phyloP scores from a whole-genome alignment of 2,888 invertebrate genomes.

The Dolichopus griseipennis region DNA sequence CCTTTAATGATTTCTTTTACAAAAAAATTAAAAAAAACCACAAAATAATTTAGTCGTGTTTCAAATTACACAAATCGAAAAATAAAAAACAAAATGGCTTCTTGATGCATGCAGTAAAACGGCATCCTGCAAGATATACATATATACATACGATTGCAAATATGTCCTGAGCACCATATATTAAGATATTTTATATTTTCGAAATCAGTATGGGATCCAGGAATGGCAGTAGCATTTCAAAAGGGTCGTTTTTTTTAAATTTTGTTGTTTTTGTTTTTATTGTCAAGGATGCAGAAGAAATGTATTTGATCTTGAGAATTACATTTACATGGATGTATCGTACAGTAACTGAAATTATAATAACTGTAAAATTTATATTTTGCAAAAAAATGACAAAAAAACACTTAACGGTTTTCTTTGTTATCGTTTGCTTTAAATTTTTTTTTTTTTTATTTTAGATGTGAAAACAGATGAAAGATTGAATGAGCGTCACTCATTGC shows the following conservation, averaged over 20 bases:
- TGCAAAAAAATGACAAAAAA: neutral
- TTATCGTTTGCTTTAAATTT: neutral
- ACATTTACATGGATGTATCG: neutral
- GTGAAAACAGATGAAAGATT: no score
- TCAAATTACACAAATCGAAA: neutral
- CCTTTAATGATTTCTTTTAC: neutral
- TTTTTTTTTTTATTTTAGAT: neutral
- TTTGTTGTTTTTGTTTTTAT: neutral
- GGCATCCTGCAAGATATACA: no score
- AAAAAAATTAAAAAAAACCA: neutral
- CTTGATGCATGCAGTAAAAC: neutral
- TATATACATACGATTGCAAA: no score
- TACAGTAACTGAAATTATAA: no score
- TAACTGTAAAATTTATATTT: neutral
- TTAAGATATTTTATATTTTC: neutral
- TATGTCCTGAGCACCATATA: neutral
- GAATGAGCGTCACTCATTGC: no score
- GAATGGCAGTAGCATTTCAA: no score
- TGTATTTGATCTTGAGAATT: neutral
- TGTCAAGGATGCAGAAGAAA: conserved; percentile 1
- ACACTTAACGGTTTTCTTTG: neutral
- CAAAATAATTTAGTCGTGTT: neutral
- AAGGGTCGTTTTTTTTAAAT: neutral
- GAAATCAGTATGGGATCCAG: no score
- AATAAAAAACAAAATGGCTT: neutral